A percentile compares a stretch with the other conserved stretches of the same genome.
phyloP scores from a whole-genome alignment of 1,140 invertebrate genomes.

The Polypedilum vanderplanki region DNA sequence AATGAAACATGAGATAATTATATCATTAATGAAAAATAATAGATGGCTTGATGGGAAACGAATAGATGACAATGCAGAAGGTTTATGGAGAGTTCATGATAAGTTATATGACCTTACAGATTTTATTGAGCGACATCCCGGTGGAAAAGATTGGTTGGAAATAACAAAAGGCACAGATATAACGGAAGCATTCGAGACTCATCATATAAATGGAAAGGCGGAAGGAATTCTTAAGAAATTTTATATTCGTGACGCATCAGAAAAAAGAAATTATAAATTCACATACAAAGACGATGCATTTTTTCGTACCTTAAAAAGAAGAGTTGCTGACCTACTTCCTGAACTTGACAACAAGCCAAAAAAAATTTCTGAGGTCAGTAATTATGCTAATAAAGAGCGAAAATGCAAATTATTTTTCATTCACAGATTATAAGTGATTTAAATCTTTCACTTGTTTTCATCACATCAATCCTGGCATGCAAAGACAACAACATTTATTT shows the following conservation, averaged over 20 bases:
- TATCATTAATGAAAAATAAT: neutral
- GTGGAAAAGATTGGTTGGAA: conserved; percentile 58
- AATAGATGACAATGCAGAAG: conserved; percentile 55
- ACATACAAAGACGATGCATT: conserved; percentile 62
- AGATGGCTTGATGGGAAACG: conserved; percentile 43
- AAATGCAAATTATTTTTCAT: neutral
- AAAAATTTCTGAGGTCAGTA: neutral
- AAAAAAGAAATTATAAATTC: conserved; percentile 51
- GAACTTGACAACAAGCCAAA: neutral
- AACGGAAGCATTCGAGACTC: conserved; percentile 61
- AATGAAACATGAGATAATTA: neutral
- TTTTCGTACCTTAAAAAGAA: conserved; percentile 54
- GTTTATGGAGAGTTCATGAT: conserved; percentile 61
- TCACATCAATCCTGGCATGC: neutral
- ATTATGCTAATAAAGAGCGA: neutral
- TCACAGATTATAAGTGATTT: neutral
- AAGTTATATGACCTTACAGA: conserved; percentile 58
- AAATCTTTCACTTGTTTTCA: neutral
- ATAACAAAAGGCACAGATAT: conserved; percentile 63
- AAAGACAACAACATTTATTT: neutral
- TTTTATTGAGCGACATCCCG: conserved; percentile 60
- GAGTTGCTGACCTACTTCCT: conserved; percentile 37
- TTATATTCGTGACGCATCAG: conserved; percentile 48
- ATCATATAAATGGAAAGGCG: conserved; percentile 49
- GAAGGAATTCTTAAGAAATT: conserved; percentile 52